Base-by-base conservation (phyloP, 1,140 invertebrate genomes). In the Brachionus rubens region DNA sequence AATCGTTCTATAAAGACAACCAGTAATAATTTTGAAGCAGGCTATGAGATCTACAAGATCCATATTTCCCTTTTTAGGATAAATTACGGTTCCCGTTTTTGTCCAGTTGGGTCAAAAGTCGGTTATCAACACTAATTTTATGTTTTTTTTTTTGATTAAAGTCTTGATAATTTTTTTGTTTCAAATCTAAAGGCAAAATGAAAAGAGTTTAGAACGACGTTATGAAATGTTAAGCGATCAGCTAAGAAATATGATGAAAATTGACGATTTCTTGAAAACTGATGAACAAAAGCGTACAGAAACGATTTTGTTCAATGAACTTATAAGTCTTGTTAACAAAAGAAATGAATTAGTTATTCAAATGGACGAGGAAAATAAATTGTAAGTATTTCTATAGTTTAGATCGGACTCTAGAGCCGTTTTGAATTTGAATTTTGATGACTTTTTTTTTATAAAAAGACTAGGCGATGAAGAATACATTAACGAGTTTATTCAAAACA, bases 301-400 rank as follows among this genome's bases (percentile, higher is more conserved):
- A 54, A 50, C 24, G 1, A 24, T 48, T 40, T 28, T 72, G 3
- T 72, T 72, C 24, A 72, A 48, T 50, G 46, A 72, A 30, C 46
- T 72, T 19, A 54, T 72, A 12, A 72, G 47, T 50, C 33, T 72
- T n/a, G 68, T 72, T 0, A 40, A 72, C 16, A 48, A 72, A 40
- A 6, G 68, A 48, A 72, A 72, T 54, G 68, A 72, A 26, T 26
- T 72, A 36, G 68, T 72, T 2, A 7, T 50, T 9, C 68, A 72
- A 19, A 40, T 72, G 14, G 68, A 72, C 30, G 43, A 72, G 50
- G 68, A 72, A 41, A 72, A 72, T 72, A 72, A 41, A 54, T 41
- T 72, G 68, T 72, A 72, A 33, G 1, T 9, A 9, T n/a, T 7
- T 1, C 6, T 16, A 16, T 21, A 33, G 9, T 36, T 24, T 43